Conservation (phyloP, 2,797 vertebrate genomes). For the Sternotherus odoratus region DNA sequence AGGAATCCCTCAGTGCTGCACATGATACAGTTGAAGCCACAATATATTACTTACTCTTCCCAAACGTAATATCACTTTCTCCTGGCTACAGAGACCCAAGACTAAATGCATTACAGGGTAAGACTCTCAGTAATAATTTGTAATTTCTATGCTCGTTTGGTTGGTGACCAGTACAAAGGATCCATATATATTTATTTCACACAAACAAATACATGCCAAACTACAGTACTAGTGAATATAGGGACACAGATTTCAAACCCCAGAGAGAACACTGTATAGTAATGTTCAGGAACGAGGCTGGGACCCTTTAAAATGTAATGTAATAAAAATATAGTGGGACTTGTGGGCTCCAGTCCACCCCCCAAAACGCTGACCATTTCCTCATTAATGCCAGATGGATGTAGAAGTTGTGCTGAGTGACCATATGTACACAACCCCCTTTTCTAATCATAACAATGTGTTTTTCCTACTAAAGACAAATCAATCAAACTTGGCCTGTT, state of each 20-base stretch:
- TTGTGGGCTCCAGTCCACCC: neutral
- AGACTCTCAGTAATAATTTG: neutral
- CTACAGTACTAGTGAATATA: accelerated
- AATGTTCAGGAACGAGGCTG: neutral
- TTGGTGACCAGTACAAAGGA: accelerated
- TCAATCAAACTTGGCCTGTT: neutral
- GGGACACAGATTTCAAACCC: accelerated
- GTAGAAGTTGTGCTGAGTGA: neutral
- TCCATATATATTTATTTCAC: neutral
- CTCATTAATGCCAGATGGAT: neutral
- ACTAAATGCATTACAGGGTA: neutral
- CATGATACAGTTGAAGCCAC: neutral
- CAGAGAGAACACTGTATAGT: neutral
- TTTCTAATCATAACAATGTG: neutral
- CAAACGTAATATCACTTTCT: neutral
- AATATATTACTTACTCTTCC: slow-evolving; percentile 11
- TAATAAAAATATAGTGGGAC: neutral
- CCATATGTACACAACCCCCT: neutral
- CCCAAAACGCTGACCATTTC: neutral
- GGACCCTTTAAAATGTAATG: neutral
- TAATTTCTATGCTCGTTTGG: neutral
- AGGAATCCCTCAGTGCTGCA: neutral
- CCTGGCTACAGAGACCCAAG: accelerated
- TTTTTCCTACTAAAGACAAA: neutral
- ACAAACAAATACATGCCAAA: neutral